Percentiles rank a stretch among this genome's conserved stretches.
These are phyloP conservation scores for Stomatorhinus walkeri DNA, from an alignment of 2,797 vertebrate species.

Conservation along the genomic window DNA sequence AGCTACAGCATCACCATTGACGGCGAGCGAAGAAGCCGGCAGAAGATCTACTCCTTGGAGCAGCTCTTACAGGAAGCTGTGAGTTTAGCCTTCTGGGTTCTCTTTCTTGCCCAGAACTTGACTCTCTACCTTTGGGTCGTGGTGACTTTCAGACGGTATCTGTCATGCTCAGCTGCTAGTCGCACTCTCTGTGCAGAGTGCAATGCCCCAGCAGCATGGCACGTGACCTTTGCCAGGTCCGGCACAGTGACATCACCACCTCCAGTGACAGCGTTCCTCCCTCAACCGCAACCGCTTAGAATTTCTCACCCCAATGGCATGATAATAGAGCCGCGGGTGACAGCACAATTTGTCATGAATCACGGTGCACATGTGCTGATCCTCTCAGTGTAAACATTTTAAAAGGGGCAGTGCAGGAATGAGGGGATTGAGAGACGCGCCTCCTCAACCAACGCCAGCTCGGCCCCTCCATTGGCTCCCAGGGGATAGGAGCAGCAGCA, in stretches of 20 bases:
- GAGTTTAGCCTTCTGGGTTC: slow-evolving; percentile 45
- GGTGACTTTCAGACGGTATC: neutral
- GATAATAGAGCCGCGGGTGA: neutral
- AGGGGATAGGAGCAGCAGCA: neutral
- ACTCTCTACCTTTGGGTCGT: neutral
- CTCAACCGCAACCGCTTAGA: neutral
- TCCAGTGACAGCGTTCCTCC: neutral
- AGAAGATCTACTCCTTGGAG: slow-evolving; percentile 86
- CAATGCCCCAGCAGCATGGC: neutral
- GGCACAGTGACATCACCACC: neutral
- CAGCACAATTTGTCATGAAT: neutral
- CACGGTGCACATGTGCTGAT: neutral
- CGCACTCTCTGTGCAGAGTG: neutral
- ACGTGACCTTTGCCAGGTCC: neutral
- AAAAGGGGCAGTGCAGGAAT: neutral
- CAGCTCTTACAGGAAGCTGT: slow-evolving; percentile 93
- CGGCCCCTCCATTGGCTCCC: neutral
- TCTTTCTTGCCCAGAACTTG: slow-evolving; percentile 27
- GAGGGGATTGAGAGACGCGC: neutral
- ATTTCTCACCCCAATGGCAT: neutral
- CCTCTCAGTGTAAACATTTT: neutral
- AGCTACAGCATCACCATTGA: slow-evolving; percentile 94
- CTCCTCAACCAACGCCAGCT: neutral
- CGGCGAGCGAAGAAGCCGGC: slow-evolving; percentile 86
- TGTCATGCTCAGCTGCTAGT: neutral